phyloP scores from a whole-genome alignment of 2,113 vertebrate species.

The Tretioscincus oriximinensis region DNA sequence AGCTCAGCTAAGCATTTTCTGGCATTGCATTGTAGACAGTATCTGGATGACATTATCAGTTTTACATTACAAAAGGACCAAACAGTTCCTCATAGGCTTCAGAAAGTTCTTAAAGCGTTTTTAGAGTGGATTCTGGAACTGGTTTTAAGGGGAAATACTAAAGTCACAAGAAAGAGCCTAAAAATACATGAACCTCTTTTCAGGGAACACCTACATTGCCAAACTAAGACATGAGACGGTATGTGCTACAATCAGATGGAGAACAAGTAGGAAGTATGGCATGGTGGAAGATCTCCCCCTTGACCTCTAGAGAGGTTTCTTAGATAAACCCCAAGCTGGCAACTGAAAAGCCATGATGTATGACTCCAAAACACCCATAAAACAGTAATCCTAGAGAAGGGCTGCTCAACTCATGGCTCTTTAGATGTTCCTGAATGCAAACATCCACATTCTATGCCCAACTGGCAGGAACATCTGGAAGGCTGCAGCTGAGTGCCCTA shows the following conservation, averaged over 20 bases:
- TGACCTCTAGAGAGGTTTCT: not conserved
- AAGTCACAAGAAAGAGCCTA: slow-evolving; percentile 16
- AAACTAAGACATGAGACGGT: not conserved
- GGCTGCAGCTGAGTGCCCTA: not conserved
- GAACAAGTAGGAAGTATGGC: not conserved
- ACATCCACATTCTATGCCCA: no score
- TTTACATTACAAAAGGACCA: not conserved
- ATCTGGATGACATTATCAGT: not conserved
- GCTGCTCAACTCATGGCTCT: no score
- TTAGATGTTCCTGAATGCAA: no score
- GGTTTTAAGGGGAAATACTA: slow-evolving; percentile 20
- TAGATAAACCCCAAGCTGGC: not conserved
- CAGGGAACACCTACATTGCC: not conserved
- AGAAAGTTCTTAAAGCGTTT: not conserved
- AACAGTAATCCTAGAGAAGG: not conserved
- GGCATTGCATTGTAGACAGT: not conserved
- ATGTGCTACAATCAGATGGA: not conserved
- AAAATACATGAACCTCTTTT: slow-evolving; percentile 9
- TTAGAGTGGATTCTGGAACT: slow-evolving; percentile 33
- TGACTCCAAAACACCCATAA: not conserved
- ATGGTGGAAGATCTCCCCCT: slow-evolving; percentile 1
- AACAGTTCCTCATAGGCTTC: slow-evolving; percentile 11
- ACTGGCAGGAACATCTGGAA: no score
- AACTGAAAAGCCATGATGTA: not conserved
- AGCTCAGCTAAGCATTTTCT: no score